These are phyloP conservation scores for Orius laevigatus DNA, from an alignment of 1,140 invertebrate genomes.

Conservation along the genomic window DNA sequence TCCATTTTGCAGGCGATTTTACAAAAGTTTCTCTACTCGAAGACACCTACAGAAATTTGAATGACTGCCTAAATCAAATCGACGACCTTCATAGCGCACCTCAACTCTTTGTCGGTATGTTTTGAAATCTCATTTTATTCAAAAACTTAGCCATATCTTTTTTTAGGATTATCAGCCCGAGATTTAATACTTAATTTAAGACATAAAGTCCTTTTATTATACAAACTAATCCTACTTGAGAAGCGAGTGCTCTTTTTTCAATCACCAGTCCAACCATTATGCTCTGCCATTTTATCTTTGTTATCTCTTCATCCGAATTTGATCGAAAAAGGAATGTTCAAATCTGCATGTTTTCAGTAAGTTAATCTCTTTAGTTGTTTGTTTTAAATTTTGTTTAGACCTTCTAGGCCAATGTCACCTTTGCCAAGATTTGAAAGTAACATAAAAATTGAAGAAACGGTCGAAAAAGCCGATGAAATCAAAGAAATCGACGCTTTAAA, in stretches of 20 bases:
- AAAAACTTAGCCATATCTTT: conserved; percentile 3
- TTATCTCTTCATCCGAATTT: conserved; percentile 80
- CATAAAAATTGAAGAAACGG: too few species aligned
- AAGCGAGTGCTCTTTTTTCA: conserved; percentile 83
- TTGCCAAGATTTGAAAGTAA: conserved; percentile 40
- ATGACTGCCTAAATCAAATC: conserved; percentile 49
- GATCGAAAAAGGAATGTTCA: conserved; percentile 70
- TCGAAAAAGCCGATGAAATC: too few species aligned
- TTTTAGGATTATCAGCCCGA: conserved; percentile 56
- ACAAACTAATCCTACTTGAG: conserved; percentile 85
- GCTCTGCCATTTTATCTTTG: conserved; percentile 70
- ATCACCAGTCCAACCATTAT: conserved; percentile 79
- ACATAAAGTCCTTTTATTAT: conserved; percentile 82
- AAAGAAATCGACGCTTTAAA: too few species aligned
- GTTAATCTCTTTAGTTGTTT: conserved; percentile 20
- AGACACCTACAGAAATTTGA: conserved; percentile 85
- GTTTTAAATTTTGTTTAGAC: conserved; percentile 31
- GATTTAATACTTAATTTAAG: conserved; percentile 73
- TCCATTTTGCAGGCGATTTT: conserved; percentile 30
- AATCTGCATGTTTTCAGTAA: conserved; percentile 66
- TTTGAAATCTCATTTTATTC: not conserved
- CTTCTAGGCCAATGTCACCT: conserved; percentile 62
- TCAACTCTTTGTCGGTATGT: conserved; percentile 65
- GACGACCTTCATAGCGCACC: conserved; percentile 45
- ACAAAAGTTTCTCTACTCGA: conserved; percentile 75